phyloP scores from a whole-genome alignment of 2,797 vertebrate genomes.

The Paramormyrops hopkinsi region DNA sequence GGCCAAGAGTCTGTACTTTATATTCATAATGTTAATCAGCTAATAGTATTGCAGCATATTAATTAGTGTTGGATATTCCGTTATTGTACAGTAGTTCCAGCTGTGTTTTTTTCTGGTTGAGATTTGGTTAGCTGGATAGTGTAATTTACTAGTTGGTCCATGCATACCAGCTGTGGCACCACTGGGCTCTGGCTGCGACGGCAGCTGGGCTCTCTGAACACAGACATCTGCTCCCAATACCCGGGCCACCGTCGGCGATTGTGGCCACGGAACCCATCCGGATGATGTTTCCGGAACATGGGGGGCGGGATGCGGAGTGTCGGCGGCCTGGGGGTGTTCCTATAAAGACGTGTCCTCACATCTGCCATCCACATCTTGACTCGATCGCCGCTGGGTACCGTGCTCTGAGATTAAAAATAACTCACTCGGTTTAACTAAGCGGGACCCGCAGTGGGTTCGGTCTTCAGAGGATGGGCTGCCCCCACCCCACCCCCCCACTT shows the following conservation, averaged over 20 bases:
- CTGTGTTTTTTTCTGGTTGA: not conserved
- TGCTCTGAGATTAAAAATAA: not conserved
- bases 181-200: not conserved
- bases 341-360: not conserved
- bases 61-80: not conserved
- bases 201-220: too few species aligned
- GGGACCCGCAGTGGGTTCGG: not conserved
- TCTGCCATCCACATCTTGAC: not conserved
- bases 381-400: not conserved
- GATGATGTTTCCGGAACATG: not conserved
- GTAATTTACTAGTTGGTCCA: not conserved
- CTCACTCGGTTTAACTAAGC: not conserved
- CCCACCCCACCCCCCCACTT: not conserved
- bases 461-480: not conserved
- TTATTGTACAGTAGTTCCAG: not conserved
- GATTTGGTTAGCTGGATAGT: not conserved
- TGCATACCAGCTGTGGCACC: not conserved
- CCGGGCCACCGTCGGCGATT: not conserved
- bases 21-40: not conserved
- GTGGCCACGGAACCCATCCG: not conserved
- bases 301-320: not conserved
- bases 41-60: not conserved
- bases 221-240: conserved; percentile 13
- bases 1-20: not conserved
- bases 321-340: not conserved